Evolutionary conservation across 2,113 vertebrate species (phyloP).

Genomic region (Cebidichthys violaceus): DNA sequence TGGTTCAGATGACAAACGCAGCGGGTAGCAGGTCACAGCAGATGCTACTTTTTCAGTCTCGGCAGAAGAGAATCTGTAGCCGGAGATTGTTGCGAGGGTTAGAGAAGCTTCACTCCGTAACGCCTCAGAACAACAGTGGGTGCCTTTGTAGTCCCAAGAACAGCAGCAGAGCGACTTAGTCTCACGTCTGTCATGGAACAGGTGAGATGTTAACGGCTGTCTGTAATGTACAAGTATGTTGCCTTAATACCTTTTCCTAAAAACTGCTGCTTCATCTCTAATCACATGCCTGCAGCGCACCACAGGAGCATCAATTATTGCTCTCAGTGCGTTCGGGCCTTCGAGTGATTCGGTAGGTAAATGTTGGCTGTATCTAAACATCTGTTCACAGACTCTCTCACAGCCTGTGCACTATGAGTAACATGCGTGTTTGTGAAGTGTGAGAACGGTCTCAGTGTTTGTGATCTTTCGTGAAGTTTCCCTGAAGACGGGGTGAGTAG

Average conservation of each 20-base stretch:
- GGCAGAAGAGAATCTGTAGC: no score
- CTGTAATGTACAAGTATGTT: neutral
- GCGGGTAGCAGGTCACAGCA: no score
- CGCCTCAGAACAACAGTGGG: no score
- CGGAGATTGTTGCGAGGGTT: no score
- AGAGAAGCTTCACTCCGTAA: no score
- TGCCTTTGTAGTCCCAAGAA: no score
- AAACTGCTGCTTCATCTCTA: neutral
- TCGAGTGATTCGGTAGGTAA: neutral
- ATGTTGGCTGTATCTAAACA: neutral
- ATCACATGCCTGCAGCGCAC: neutral
- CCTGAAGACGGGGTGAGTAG: neutral
- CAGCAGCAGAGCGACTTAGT: no score
- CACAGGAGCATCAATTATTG: neutral
- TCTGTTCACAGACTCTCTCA: neutral
- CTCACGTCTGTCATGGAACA: no score
- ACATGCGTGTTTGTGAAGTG: neutral
- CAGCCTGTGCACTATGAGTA: neutral
- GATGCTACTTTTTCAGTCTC: no score
- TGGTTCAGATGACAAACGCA: no score
- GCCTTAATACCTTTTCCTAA: neutral
- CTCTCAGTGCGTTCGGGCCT: neutral
- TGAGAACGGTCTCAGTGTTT: no score
- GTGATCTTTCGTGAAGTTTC: neutral
- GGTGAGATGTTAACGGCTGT: neutral